Conservation (phyloP, 2,888 invertebrate species). For the Orgyia antiqua region DNA sequence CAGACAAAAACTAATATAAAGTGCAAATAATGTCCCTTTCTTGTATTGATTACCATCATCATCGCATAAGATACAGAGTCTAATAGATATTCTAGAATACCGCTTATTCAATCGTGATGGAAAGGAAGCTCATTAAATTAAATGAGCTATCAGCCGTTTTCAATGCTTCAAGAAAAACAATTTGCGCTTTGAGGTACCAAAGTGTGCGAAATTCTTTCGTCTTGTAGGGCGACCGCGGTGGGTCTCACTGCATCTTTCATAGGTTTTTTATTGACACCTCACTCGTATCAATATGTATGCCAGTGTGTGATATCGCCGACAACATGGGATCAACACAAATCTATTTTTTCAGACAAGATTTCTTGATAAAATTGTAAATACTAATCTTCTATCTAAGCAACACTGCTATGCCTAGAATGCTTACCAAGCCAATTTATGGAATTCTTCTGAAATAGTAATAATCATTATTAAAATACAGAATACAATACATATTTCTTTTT, state of each 20-base stretch:
- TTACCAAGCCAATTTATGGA: too few relatives aligned
- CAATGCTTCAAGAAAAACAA: conserved; percentile 55
- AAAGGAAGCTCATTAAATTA: conserved; percentile 62
- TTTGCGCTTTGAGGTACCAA: conserved; percentile 54
- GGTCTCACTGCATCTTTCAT: conserved; percentile 75
- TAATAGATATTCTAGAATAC: too few relatives aligned
- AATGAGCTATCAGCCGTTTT: conserved; percentile 67
- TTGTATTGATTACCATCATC: too few relatives aligned
- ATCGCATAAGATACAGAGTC: too few relatives aligned
- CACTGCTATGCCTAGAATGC: too few relatives aligned
- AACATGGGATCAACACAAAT: conserved; percentile 11
- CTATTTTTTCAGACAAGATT: background rate
- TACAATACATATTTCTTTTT: too few relatives aligned
- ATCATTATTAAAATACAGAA: too few relatives aligned
- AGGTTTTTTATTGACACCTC: conserved; percentile 70
- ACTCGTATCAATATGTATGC: conserved; percentile 69
- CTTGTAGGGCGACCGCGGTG: conserved; percentile 61
- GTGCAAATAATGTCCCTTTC: too few relatives aligned
- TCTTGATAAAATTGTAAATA: conserved; percentile 2
- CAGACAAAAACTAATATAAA: too few relatives aligned
- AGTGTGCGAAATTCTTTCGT: conserved; percentile 67
- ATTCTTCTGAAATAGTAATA: too few relatives aligned
- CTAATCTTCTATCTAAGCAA: conserved; percentile 6
- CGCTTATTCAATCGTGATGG: too few relatives aligned
- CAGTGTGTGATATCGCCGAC: conserved; percentile 57